Evolutionary conservation across 2,888 invertebrate species (phyloP).

Genomic region (Apamea monoglypha): DNA sequence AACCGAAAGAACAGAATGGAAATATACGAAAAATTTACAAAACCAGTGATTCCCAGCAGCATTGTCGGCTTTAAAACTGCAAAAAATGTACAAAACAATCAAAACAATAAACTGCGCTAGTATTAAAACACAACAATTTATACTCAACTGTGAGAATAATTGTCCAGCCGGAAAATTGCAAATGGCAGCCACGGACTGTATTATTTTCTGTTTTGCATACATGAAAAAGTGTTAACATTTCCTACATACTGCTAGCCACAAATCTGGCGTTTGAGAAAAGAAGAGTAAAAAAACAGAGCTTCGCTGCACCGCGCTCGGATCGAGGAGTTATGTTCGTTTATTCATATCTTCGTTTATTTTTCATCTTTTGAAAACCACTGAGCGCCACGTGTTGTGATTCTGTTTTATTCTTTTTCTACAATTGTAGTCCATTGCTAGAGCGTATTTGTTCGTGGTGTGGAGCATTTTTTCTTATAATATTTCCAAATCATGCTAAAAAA

Average conservation of each 20-base stretch:
- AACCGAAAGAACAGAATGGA: neutral
- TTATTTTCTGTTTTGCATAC: neutral
- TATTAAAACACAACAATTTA: constrained; percentile 6
- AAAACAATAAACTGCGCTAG: neutral
- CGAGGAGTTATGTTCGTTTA: neutral
- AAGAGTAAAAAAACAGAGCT: neutral
- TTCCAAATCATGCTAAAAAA: neutral
- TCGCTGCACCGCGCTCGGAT: too few species aligned
- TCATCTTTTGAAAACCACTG: neutral
- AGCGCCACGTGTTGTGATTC: neutral
- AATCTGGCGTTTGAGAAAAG: neutral
- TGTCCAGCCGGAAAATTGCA: neutral
- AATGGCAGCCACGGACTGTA: constrained; percentile 6
- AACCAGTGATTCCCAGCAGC: neutral
- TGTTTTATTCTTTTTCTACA: neutral
- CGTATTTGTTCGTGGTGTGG: neutral
- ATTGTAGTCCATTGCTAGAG: neutral
- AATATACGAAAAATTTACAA: neutral
- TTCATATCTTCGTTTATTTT: neutral
- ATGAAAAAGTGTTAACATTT: constrained; percentile 21
- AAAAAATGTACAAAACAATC: neutral
- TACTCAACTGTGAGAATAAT: constrained; percentile 1
- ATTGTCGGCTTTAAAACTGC: neutral
- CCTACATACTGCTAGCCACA: constrained; percentile 21
- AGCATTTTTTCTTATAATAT: neutral